phyloP scores from a whole-genome alignment of 2,113 vertebrate species.

The Hippocampus mohnikei region DNA sequence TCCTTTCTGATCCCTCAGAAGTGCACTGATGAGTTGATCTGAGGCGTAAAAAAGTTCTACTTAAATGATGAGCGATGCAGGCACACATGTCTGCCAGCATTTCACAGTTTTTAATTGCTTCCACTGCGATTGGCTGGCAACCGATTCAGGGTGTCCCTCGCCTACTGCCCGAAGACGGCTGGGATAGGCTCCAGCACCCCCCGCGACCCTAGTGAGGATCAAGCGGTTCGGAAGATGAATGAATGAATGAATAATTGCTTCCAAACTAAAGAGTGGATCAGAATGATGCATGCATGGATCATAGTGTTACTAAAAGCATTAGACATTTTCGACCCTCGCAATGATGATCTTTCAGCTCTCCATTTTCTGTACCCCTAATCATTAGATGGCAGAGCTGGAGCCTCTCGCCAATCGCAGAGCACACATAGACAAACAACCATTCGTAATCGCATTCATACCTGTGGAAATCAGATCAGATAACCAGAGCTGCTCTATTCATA shows the following conservation, averaged over 20 bases:
- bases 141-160: too few species aligned
- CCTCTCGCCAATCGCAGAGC: background rate
- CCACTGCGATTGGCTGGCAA: too few species aligned
- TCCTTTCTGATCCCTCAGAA: constrained; percentile 67
- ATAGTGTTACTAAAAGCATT: constrained; percentile 7
- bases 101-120: constrained; percentile 51
- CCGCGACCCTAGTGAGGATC: too few species aligned
- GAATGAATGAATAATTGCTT: too few species aligned
- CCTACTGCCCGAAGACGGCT: too few species aligned
- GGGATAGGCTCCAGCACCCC: too few species aligned
- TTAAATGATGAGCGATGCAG: constrained; percentile 39
- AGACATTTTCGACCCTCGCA: constrained; percentile 1
- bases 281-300: constrained; percentile 30
- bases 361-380: background rate
- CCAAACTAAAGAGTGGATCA: constrained; percentile 19
- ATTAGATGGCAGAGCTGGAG: background rate
- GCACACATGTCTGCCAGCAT: constrained; percentile 19
- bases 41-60: constrained; percentile 36
- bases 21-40: constrained; percentile 59
- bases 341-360: background rate
- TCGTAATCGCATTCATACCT: background rate
- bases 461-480: background rate
- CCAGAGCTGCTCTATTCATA: too few species aligned
- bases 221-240: too few species aligned
- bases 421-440: background rate